Conservation (phyloP, 2,113 vertebrate genomes). For the Heterocephalus glaber region DNA sequence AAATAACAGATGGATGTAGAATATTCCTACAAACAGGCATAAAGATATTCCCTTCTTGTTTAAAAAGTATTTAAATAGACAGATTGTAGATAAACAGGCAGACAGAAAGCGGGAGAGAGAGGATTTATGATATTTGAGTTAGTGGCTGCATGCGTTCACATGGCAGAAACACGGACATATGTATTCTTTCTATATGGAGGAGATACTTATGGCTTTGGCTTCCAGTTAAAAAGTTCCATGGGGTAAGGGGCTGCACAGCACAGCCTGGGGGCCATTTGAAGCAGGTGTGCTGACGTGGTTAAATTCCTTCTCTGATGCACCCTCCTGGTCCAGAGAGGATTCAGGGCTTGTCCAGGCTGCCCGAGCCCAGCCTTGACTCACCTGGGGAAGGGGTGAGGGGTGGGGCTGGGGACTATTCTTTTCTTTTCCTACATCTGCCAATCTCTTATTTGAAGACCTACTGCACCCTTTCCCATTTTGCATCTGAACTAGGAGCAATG, state of each 20-base stretch:
- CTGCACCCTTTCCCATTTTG: not conserved
- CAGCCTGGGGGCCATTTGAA: not conserved
- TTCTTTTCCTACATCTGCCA: not conserved
- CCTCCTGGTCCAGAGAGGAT: not conserved
- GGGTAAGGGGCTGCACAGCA: not conserved
- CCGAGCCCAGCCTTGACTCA: slow-evolving; percentile 31
- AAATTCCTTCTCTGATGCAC: not conserved
- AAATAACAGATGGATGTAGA: slow-evolving; percentile 90
- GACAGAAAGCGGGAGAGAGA: slow-evolving; percentile 71
- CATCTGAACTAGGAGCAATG: slow-evolving; percentile 36
- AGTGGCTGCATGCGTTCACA: slow-evolving; percentile 12
- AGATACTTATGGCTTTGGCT: slow-evolving; percentile 52
- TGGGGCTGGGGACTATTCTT: not conserved
- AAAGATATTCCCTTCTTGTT: slow-evolving; percentile 87
- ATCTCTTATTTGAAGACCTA: not conserved
- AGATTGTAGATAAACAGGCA: slow-evolving; percentile 86
- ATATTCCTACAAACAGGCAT: slow-evolving; percentile 86
- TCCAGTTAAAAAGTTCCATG: slow-evolving; percentile 27
- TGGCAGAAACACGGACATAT: slow-evolving; percentile 55
- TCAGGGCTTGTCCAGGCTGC: not conserved
- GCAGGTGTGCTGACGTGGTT: slow-evolving; percentile 49
- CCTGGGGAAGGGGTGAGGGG: not conserved
- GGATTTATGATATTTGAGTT: slow-evolving; percentile 71
- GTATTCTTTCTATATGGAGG: not conserved
- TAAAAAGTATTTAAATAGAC: slow-evolving; percentile 86